Conservation (phyloP, 2,888 invertebrate genomes). For the Ceriagrion tenellum region DNA sequence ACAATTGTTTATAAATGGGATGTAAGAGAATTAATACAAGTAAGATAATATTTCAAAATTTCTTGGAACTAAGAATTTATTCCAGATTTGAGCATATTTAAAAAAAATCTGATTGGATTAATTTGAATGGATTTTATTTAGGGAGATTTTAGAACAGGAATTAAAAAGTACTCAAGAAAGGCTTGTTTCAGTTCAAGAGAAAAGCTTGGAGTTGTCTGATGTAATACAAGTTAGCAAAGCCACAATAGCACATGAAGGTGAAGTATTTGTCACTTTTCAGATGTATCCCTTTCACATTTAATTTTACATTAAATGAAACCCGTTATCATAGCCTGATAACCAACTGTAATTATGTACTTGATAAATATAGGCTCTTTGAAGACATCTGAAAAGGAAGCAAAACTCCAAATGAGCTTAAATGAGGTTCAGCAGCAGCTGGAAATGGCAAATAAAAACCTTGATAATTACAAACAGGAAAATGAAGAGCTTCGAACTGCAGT, state of each 20-base stretch:
- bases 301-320: neutral
- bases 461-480: slow-evolving; percentile 18
- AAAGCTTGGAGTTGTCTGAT: slow-evolving; percentile 44
- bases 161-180: slow-evolving; percentile 34
- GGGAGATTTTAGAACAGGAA: slow-evolving; percentile 46
- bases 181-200: slow-evolving; percentile 29
- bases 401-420: neutral
- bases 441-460: slow-evolving; percentile 10
- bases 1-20: too few species aligned
- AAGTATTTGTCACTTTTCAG: neutral
- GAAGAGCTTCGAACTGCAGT: slow-evolving; percentile 30
- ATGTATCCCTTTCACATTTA: neutral
- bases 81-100: too few species aligned
- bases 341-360: neutral
- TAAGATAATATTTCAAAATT: too few species aligned
- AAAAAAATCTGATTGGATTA: neutral
- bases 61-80: too few species aligned
- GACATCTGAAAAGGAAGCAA: slow-evolving; percentile 50
- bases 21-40: too few species aligned
- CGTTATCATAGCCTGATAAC: neutral
- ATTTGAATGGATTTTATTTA: neutral
- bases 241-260: neutral
- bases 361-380: neutral
- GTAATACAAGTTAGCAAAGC: slow-evolving; percentile 19
- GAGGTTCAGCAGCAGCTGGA: neutral